Evolutionary conservation across 2,888 invertebrate species (phyloP).

Genomic region (Perizoma affinitatum): DNA sequence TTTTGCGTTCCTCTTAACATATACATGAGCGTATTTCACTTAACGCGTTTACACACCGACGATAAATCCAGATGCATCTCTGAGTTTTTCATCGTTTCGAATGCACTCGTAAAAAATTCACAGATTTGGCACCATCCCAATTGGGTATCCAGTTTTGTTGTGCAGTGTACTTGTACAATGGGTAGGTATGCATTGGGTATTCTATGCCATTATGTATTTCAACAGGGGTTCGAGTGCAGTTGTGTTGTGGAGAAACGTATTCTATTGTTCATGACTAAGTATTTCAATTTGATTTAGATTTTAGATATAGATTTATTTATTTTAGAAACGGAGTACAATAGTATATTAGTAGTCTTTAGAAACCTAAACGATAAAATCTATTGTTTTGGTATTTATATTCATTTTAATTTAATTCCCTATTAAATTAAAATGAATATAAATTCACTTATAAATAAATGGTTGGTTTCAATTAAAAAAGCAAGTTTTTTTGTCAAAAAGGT

Average conservation of each 20-base stretch:
- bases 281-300: too few relatives aligned
- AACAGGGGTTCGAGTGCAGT: conserved; percentile 4
- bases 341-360: too few relatives aligned
- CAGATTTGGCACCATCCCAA: conserved; percentile 30
- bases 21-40: not conserved
- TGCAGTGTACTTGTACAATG: conserved; percentile 1
- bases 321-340: too few relatives aligned
- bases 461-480: too few relatives aligned
- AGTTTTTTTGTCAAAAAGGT: too few relatives aligned
- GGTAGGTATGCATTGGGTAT: not conserved
- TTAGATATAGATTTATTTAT: too few relatives aligned
- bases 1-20: not conserved
- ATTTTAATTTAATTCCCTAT: too few relatives aligned
- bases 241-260: not conserved
- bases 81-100: conserved; percentile 22
- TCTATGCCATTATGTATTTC: conserved; percentile 4
- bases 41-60: conserved; percentile 3
- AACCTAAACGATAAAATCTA: too few relatives aligned
- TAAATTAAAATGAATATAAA: too few relatives aligned
- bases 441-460: too few relatives aligned
- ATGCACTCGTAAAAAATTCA: conserved; percentile 30
- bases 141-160: conserved; percentile 25
- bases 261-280: too few relatives aligned
- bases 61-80: conserved; percentile 16
- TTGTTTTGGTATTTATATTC: too few relatives aligned